These are phyloP conservation scores for Tokudaia muenninki DNA, from an alignment of 2,797 vertebrate species.

Conservation along the genomic window DNA sequence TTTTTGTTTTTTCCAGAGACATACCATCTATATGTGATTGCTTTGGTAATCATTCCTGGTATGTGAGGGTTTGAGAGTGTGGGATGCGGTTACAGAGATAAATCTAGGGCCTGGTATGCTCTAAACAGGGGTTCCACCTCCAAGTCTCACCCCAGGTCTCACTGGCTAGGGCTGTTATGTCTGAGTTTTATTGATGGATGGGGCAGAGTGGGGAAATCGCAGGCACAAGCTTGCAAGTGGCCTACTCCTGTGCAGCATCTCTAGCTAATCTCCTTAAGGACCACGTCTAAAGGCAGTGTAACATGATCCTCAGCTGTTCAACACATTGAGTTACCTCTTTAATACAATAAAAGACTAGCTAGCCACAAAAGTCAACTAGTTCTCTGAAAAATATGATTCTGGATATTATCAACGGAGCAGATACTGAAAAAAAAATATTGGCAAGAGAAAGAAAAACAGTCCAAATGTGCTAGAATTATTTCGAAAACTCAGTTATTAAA, in stretches of 20 bases:
- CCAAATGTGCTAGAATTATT: slow-evolving; percentile 54
- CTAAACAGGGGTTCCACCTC: neutral
- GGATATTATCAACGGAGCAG: slow-evolving; percentile 35
- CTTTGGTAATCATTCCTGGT: neutral
- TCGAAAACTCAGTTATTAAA: slow-evolving; percentile 58
- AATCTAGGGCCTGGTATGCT: neutral
- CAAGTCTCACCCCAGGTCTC: neutral
- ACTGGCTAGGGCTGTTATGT: neutral
- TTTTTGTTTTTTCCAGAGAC: neutral
- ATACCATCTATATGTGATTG: neutral
- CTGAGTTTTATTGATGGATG: too few relatives aligned
- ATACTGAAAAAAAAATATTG: neutral
- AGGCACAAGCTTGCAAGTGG: neutral
- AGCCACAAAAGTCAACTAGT: neutral
- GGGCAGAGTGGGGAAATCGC: neutral
- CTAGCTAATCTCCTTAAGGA: neutral
- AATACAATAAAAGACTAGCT: slow-evolving; percentile 43
- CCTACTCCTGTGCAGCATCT: neutral
- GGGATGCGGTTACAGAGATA: neutral
- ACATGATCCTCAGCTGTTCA: neutral
- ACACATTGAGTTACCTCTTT: neutral
- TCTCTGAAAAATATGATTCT: slow-evolving; percentile 48
- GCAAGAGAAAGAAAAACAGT: neutral
- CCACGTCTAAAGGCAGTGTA: slow-evolving; percentile 26
- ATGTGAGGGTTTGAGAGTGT: neutral